phyloP scores from a whole-genome alignment of 2,888 invertebrate genomes.

The Parascotia fuliginaria region DNA sequence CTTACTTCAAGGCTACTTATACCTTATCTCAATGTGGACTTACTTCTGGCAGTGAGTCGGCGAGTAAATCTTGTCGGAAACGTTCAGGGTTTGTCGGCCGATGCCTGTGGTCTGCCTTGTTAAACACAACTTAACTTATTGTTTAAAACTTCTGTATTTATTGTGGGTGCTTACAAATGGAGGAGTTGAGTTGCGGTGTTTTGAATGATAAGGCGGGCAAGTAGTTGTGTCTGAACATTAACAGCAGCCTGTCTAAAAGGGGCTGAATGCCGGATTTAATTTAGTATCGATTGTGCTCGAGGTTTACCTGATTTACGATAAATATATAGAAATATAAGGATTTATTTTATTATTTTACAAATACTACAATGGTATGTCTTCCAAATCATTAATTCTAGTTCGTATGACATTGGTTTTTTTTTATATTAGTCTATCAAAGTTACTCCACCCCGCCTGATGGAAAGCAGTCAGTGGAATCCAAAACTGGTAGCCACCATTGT shows the following conservation, averaged over 20 bases:
- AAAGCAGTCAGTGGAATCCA: too few species aligned
- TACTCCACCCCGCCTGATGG: too few species aligned
- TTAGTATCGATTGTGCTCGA: neutral
- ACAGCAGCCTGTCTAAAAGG: conserved; percentile 4
- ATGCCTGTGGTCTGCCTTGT: conserved; percentile 54
- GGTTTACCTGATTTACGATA: neutral
- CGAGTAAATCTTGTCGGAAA: conserved; percentile 52
- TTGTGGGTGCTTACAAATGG: conserved; percentile 22
- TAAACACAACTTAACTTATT: conserved; percentile 58
- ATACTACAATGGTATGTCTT: too few species aligned
- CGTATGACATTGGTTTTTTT: too few species aligned
- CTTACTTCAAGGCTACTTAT: too few species aligned
- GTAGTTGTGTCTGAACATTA: conserved; percentile 15
- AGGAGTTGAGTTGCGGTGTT: conserved; percentile 21
- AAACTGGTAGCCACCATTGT: too few species aligned
- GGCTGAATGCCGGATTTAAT: neutral
- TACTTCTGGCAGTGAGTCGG: conserved; percentile 34
- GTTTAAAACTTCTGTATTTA: conserved; percentile 49
- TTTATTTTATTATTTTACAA: too few species aligned
- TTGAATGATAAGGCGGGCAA: conserved; percentile 15
- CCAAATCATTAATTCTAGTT: too few species aligned
- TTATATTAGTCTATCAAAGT: too few species aligned
- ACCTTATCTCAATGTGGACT: neutral
- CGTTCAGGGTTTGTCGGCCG: conserved; percentile 43
- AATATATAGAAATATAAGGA: too few species aligned